These are phyloP conservation scores for Eristalinus sepulchralis DNA, from an alignment of 2,888 invertebrate genomes.

Conservation along the genomic window DNA sequence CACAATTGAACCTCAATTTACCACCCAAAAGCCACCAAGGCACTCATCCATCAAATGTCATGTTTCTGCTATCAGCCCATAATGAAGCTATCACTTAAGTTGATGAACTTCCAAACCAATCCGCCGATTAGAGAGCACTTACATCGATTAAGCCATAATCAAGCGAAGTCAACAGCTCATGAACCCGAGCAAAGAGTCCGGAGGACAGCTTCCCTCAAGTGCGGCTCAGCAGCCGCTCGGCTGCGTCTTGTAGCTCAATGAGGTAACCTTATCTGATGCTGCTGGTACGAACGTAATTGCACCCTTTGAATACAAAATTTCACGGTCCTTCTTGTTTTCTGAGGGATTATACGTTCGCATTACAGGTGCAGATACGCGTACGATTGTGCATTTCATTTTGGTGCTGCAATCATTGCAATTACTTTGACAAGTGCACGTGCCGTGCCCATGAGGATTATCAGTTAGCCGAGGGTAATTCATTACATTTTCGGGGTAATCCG, in stretches of 20 bases:
- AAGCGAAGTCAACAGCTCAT: constrained; percentile 14
- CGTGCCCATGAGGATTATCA: constrained; percentile 55
- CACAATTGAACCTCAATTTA: neutral
- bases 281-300: constrained; percentile 52
- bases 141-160: constrained; percentile 30
- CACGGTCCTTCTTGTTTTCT: constrained; percentile 32
- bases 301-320: constrained; percentile 60
- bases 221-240: neutral
- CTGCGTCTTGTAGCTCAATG: neutral
- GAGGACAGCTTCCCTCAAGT: neutral
- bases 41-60: neutral
- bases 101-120: neutral
- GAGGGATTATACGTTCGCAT: constrained; percentile 29
- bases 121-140: neutral
- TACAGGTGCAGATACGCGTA: constrained; percentile 62
- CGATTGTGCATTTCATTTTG: constrained; percentile 26
- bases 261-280: constrained; percentile 50
- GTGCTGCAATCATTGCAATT: constrained; percentile 60
- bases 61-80: neutral
- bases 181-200: constrained; percentile 2
- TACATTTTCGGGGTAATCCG: constrained; percentile 41
- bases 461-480: constrained; percentile 30
- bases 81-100: neutral
- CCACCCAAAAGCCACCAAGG: neutral
- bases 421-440: constrained; percentile 66